These are phyloP conservation scores for Calliphora vomitoria DNA, from an alignment of 2,888 invertebrate species.

Conservation along the genomic window DNA sequence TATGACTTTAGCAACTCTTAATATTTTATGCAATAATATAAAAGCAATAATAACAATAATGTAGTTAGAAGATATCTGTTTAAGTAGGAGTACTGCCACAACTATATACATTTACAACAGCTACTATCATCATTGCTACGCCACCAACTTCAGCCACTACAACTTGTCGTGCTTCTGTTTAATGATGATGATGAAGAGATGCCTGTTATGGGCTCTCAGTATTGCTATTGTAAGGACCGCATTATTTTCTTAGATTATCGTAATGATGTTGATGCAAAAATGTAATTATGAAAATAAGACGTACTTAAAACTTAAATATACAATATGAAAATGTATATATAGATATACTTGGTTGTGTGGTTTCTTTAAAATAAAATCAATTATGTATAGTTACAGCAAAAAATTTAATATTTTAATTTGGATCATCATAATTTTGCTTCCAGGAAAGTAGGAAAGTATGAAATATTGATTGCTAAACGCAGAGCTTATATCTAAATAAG, in stretches of 20 bases:
- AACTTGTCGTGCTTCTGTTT: too few species aligned
- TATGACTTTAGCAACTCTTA: not conserved
- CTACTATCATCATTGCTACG: too few species aligned
- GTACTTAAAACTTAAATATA: constrained; percentile 22
- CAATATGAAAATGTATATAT: not conserved
- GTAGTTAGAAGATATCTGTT: not conserved
- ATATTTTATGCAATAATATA: constrained; percentile 17
- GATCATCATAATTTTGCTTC: too few species aligned
- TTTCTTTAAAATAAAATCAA: too few species aligned
- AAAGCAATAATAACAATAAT: constrained; percentile 20
- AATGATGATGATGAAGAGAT: constrained; percentile 26
- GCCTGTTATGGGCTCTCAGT: not conserved
- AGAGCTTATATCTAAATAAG: too few species aligned
- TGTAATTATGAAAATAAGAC: constrained; percentile 12
- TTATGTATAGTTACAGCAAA: too few species aligned
- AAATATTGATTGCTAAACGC: too few species aligned
- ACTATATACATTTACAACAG: not conserved
- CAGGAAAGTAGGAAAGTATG: too few species aligned
- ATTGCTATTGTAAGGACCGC: not conserved
- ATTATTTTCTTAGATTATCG: constrained; percentile 16
- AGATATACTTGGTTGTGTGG: too few species aligned
- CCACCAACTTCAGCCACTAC: too few species aligned
- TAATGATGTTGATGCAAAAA: constrained; percentile 14
- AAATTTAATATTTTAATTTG: too few species aligned
- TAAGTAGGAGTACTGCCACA: not conserved